Evolutionary conservation across 2,888 invertebrate species (phyloP), one percentile per base, ranked within the genome.

Genomic region (Chymomyza fuscimana): DNA sequence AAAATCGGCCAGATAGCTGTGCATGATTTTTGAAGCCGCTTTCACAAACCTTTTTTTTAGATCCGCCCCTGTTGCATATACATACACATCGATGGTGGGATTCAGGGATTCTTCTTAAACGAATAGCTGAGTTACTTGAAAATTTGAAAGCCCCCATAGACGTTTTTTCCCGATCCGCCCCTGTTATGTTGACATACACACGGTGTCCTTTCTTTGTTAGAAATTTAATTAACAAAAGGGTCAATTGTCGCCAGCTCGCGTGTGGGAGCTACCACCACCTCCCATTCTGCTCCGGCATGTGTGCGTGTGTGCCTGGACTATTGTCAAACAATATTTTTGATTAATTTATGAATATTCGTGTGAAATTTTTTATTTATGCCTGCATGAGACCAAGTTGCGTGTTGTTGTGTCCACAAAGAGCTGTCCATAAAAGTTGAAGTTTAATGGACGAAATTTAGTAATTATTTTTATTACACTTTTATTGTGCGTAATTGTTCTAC

Each of bases 211-310:
- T 70, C 74, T 77, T 74, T 84, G 77, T 78, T 32, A 6, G 72
- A 86, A 87, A 84, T 87, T 86, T 86, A 86, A 86, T 86, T 86
- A 86, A 86, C 87, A 86, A 86, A 88, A 88, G 88, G 87, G 87
- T 86, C 86, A 86, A 87, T 86, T 88, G 88, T 85, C 87, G 87
- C 85, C 82, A 9, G 79, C 70, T 79, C 73, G 72, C 68, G 72
- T 67, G 56, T 54, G 46, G n/a, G 36, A 16, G 36, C 58, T 22
- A 19, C 59, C 15, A 25, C n/a, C 58, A 69, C 36, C 15, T 51
- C 15, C 22, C 50, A 19, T 25, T 25, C 25, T 19, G 16, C 7
- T 29, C 16, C 15, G 52, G 16, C 22, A 19, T 19, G 54, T 54
- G 4, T 58, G 32, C 29, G 29, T 25, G 58, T 36, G 15, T 16